Conservation (phyloP, 2,797 vertebrate species). For the Vireo griseus region DNA sequence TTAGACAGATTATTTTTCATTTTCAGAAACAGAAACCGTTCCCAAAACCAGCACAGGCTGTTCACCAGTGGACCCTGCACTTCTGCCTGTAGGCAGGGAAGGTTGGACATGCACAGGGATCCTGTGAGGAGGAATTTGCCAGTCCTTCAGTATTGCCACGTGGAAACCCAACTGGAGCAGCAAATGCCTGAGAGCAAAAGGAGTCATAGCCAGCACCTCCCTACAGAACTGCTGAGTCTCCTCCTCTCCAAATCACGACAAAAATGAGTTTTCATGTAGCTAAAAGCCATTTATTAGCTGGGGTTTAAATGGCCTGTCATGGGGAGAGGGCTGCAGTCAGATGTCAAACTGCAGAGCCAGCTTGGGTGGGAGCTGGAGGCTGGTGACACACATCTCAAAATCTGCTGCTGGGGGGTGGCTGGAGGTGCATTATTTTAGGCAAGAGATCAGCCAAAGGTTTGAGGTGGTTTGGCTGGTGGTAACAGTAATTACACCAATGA, state of each 20-base stretch:
- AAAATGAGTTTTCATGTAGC: not conserved
- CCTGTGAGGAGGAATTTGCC: not conserved
- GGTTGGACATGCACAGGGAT: not conserved
- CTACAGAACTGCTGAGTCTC: not conserved
- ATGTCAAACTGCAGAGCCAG: not conserved
- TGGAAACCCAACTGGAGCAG: not conserved
- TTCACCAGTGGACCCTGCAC: not conserved
- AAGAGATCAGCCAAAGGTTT: not conserved
- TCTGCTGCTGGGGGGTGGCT: not conserved
- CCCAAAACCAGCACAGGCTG: not conserved
- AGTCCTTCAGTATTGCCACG: not conserved
- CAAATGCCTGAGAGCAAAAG: not conserved
- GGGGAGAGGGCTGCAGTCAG: not conserved
- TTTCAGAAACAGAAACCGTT: not conserved
- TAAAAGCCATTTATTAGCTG: not conserved
- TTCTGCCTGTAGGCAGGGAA: not conserved
- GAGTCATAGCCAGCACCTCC: not conserved
- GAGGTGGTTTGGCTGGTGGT: not conserved
- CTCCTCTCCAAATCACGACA: not conserved
- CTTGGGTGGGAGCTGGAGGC: not conserved
- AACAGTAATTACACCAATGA: not conserved
- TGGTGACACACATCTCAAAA: not conserved
- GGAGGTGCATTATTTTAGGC: not conserved
- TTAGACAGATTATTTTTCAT: not conserved
- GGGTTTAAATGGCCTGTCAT: not conserved